Conservation (phyloP, 2,113 vertebrate genomes). For the Carassius auratus region DNA sequence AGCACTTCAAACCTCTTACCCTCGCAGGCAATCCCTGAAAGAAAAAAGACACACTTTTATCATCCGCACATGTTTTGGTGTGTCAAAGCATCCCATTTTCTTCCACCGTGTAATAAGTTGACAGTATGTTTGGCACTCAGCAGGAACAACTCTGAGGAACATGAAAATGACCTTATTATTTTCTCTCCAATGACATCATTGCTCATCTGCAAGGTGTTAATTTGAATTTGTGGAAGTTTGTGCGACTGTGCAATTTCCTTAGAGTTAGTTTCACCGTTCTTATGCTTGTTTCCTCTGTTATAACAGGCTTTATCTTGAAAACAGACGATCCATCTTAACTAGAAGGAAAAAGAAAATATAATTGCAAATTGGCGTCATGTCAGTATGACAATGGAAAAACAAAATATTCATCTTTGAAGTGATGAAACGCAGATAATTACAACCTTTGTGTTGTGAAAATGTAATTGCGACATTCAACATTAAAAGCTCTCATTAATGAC, state of each 20-base stretch:
- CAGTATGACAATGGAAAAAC: constrained; percentile 72
- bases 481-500: constrained; percentile 34
- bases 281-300: neutral
- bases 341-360: neutral
- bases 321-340: no score
- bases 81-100: constrained; percentile 61
- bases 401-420: constrained; percentile 70
- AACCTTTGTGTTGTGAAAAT: constrained; percentile 69
- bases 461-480: constrained; percentile 67
- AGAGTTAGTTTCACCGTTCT: constrained; percentile 24
- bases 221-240: constrained; percentile 32
- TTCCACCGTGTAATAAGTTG: constrained; percentile 55
- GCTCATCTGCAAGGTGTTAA: constrained; percentile 35
- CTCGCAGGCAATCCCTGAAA: constrained; percentile 30
- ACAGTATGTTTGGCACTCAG: constrained; percentile 30
- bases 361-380: constrained; percentile 55
- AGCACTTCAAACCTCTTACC: constrained; percentile 29
- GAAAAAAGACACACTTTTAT: constrained; percentile 55
- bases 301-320: no score
- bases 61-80: constrained; percentile 55
- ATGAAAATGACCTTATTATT: constrained; percentile 53
- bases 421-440: constrained; percentile 73
- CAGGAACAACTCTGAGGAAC: constrained; percentile 27
- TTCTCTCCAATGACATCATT: constrained; percentile 30
- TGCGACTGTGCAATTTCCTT: neutral